These are phyloP conservation scores for Sipha maydis DNA, from an alignment of 2,888 invertebrate species.

Conservation along the genomic window DNA sequence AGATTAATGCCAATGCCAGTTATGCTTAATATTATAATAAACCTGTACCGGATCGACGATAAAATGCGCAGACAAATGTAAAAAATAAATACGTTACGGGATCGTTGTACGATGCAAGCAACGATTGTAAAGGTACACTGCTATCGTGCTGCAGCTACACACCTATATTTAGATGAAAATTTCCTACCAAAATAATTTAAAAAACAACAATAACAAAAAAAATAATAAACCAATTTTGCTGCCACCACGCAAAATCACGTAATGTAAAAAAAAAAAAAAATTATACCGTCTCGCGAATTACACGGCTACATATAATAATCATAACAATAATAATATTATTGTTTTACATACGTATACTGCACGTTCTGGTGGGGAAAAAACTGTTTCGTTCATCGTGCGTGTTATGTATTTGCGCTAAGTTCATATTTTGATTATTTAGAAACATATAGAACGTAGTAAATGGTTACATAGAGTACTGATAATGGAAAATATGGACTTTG, in stretches of 20 bases:
- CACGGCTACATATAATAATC: not conserved
- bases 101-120: not conserved
- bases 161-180: not conserved
- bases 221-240: not conserved
- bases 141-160: not conserved
- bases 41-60: not conserved
- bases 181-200: not conserved
- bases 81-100: not conserved
- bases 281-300: not conserved
- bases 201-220: not conserved
- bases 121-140: not conserved
- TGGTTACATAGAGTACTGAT: too few species aligned
- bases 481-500: too few species aligned
- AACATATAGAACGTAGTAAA: too few species aligned
- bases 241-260: not conserved
- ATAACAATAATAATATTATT: not conserved
- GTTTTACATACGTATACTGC: not conserved
- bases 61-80: not conserved
- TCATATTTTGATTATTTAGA: too few species aligned
- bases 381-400: not conserved
- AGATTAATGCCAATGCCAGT: not conserved
- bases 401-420: too few species aligned
- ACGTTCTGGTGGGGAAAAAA: not conserved
- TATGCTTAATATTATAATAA: not conserved
- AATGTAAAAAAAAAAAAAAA: not conserved